A percentile compares a stretch with the other conserved stretches of the same genome.
Conservation (phyloP, 1,140 invertebrate genomes). For the Brachionus asplanchnoidis region DNA sequence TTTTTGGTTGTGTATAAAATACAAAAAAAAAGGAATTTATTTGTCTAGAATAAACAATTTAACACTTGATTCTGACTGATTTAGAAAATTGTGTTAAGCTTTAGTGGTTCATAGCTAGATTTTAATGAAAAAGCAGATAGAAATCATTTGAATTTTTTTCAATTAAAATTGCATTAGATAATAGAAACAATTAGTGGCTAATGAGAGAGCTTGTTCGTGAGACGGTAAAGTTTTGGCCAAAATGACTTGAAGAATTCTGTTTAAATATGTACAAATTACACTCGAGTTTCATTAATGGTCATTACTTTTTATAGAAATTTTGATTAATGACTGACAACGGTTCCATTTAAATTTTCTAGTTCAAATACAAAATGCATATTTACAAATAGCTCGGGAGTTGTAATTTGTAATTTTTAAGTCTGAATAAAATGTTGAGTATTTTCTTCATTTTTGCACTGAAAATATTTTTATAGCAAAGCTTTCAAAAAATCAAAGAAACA, state of each 20-base stretch:
- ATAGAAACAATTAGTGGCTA: not conserved
- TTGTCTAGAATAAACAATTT: not conserved
- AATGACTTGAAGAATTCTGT: not conserved
- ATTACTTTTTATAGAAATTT: constrained; percentile 6
- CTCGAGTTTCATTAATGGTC: not conserved
- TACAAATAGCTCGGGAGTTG: not conserved
- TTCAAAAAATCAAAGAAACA: not conserved
- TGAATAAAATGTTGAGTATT: not conserved
- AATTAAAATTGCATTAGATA: not conserved
- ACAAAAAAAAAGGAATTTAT: not conserved
- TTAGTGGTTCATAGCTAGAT: not conserved
- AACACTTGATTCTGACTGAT: not conserved
- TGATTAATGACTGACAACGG: not conserved
- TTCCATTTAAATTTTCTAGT: constrained; percentile 4
- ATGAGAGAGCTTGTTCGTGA: not conserved
- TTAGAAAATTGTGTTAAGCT: not conserved
- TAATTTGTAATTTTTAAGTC: not conserved
- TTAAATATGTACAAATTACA: not conserved
- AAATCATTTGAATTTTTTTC: not conserved
- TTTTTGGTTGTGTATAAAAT: not conserved
- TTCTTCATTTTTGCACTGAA: not conserved
- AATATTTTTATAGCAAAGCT: not conserved
- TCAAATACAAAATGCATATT: not conserved
- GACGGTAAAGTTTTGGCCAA: not conserved
- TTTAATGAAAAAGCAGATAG: not conserved